These are phyloP conservation scores for Ochotona curzoniae DNA, from an alignment of 2,113 vertebrate genomes.

Conservation along the genomic window DNA sequence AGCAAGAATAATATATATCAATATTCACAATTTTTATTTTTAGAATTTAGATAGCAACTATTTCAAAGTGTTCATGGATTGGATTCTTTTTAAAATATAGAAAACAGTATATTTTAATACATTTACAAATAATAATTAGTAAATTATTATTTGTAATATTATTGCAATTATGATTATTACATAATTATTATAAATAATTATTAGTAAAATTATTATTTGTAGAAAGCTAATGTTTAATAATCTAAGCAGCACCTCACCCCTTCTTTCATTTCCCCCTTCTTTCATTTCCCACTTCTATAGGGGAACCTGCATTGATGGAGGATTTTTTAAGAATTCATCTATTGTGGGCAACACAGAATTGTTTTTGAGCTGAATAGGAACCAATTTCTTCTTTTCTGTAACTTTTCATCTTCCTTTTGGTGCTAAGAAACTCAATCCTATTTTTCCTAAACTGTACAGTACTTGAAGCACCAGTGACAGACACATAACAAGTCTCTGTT, in stretches of 20 bases:
- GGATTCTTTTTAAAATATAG: neutral
- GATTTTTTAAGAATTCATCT: neutral
- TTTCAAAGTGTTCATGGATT: neutral
- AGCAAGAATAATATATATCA: neutral
- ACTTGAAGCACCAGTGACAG: neutral
- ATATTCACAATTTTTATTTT: neutral
- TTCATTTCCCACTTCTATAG: neutral
- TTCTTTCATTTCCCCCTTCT: neutral
- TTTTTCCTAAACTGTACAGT: neutral
- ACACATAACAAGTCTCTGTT: neutral
- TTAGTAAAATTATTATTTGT: too few relatives aligned
- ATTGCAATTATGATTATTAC: too few relatives aligned
- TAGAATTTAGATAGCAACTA: neutral
- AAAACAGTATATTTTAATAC: neutral
- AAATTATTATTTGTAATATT: too few relatives aligned
- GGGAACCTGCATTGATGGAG: neutral
- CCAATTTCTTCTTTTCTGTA: neutral
- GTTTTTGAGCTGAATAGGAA: neutral
- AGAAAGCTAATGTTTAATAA: neutral
- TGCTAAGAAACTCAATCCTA: neutral
- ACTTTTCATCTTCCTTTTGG: neutral
- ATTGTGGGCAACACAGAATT: neutral
- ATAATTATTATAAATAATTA: too few relatives aligned
- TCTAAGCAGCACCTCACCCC: neutral
- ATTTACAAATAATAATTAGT: neutral